Conservation (phyloP, 2,113 vertebrate species). For the Ciconia stormi region DNA sequence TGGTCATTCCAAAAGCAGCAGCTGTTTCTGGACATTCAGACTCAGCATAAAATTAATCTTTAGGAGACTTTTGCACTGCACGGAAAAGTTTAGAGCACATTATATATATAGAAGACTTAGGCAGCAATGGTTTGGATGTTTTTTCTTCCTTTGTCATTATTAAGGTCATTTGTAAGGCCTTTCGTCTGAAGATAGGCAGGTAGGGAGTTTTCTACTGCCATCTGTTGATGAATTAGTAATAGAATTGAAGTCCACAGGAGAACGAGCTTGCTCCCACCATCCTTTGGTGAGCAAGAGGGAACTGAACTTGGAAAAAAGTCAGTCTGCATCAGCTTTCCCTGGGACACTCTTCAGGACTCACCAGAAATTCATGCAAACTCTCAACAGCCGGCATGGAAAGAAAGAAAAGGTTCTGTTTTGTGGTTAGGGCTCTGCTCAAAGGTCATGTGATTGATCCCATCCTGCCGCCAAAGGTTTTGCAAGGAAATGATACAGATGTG, state of each 20-base stretch:
- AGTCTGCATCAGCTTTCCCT: not conserved
- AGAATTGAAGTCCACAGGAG: not conserved
- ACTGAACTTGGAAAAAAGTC: not conserved
- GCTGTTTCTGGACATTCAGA: not conserved
- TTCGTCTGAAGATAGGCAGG: not conserved
- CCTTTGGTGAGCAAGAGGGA: not conserved
- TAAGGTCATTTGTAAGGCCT: not conserved
- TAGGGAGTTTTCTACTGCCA: conserved; percentile 14
- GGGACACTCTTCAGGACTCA: not conserved
- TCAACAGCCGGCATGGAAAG: rapidly evolving
- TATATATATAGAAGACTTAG: not conserved
- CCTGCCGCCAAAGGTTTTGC: not conserved
- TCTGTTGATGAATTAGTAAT: conserved; percentile 8
- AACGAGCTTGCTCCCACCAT: not conserved
- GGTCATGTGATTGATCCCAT: not conserved
- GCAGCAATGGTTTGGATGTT: not conserved
- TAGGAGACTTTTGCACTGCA: not conserved
- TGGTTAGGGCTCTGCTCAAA: not conserved
- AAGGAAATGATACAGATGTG: not conserved
- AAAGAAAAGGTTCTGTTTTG: not conserved
- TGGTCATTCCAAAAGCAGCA: not conserved
- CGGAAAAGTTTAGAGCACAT: not conserved
- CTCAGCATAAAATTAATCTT: not conserved
- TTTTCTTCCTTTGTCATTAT: not conserved
- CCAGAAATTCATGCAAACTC: not conserved